Conservation (phyloP, 1,140 invertebrate species). For the Rhopalosiphum padi region DNA sequence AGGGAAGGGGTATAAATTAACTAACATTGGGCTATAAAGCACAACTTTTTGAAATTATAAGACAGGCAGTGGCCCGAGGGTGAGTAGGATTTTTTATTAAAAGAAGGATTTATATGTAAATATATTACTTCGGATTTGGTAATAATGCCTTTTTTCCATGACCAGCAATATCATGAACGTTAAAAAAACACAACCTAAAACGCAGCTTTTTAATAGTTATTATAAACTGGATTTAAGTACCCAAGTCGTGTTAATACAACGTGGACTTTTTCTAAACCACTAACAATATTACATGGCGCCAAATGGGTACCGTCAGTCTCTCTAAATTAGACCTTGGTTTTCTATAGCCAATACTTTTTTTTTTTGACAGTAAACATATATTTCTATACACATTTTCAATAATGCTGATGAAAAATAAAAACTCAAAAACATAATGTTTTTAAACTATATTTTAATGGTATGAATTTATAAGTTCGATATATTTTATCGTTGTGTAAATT, state of each 20-base stretch:
- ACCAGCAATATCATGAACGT: neutral
- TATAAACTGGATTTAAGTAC: neutral
- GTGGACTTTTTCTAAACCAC: neutral
- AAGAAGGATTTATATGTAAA: neutral
- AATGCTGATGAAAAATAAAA: neutral
- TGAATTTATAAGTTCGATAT: neutral
- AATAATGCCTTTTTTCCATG: neutral
- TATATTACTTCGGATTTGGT: neutral
- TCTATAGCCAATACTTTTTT: neutral
- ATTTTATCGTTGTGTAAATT: neutral
- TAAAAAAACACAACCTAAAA: neutral
- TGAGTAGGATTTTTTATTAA: neutral
- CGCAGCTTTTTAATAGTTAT: slow-evolving; percentile 2
- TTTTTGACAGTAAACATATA: neutral
- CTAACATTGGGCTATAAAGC: neutral
- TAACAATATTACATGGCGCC: slow-evolving; percentile 5
- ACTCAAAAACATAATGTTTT: neutral
- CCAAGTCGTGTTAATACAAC: neutral
- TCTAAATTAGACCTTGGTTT: neutral
- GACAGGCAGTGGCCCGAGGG: neutral
- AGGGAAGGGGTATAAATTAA: neutral
- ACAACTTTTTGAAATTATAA: neutral
- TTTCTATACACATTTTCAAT: neutral
- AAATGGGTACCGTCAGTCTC: neutral
- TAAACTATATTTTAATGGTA: neutral